Percentiles rank a stretch among this genome's conserved stretches.
Conservation (phyloP, 2,113 vertebrate genomes). For the Sinocyclocheilus anophthalmus region DNA sequence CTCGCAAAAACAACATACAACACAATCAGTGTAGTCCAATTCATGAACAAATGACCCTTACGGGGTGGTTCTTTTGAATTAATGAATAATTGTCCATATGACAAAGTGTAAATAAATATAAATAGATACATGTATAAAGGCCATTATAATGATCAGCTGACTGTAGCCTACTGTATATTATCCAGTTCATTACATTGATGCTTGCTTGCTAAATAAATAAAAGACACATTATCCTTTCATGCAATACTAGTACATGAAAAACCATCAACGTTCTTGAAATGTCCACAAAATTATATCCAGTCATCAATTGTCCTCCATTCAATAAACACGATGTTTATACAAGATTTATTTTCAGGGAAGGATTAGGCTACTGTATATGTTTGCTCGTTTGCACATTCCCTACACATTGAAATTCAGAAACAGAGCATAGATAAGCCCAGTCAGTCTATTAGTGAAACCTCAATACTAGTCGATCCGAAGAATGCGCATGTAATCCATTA, state of each 20-base stretch:
- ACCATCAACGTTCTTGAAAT: neutral
- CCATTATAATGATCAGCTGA: neutral
- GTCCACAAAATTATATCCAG: neutral
- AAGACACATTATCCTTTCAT: neutral
- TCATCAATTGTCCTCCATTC: neutral
- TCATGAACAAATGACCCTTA: neutral
- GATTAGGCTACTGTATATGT: conserved; percentile 1
- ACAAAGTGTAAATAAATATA: neutral
- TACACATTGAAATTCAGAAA: neutral
- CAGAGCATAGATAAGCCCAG: neutral
- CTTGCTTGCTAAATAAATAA: neutral
- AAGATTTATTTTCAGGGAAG: neutral
- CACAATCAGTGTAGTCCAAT: neutral
- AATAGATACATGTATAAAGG: neutral
- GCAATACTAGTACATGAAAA: neutral
- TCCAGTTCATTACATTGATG: neutral
- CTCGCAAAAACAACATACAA: neutral
- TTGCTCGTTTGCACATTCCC: neutral
- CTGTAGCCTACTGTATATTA: neutral
- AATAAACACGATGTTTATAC: neutral
- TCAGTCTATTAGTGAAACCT: conserved; percentile 17
- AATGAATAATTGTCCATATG: too few relatives aligned
- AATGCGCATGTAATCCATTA: conserved; percentile 25
- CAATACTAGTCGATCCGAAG: neutral
- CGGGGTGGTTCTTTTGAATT: neutral